Evolutionary conservation across 2,888 invertebrate genomes (phyloP).

Genomic region (Conchocele bisecta): DNA sequence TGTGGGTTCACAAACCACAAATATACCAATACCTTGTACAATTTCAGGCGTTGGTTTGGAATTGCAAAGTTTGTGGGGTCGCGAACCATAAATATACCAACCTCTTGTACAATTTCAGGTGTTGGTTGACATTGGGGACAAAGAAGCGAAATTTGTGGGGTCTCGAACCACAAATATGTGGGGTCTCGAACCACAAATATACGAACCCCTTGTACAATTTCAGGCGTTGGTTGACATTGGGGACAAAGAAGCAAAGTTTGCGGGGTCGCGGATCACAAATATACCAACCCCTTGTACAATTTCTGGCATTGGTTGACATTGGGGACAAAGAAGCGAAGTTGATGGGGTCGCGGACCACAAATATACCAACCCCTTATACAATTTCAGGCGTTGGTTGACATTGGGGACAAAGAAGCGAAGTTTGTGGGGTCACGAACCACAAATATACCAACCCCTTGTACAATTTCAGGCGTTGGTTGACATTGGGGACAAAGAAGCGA

Average conservation of each 20-base stretch:
- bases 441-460: no score
- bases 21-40: no score
- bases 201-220: no score
- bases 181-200: no score
- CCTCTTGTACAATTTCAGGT: conserved; percentile 87
- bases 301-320: conserved; percentile 94
- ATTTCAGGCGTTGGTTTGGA: no score
- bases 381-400: conserved; percentile 93
- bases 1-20: no score
- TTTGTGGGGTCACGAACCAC: conserved; percentile 95
- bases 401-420: conserved; percentile 94
- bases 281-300: no score
- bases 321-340: conserved; percentile 95
- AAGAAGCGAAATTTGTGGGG: conserved; percentile 92
- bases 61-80: no score
- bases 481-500: conserved; percentile 94
- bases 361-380: no score
- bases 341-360: conserved; percentile 93
- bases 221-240: conserved; percentile 96
- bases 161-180: no score
- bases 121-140: conserved; percentile 96
- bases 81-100: no score
- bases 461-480: conserved; percentile 93
- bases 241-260: conserved; percentile 93
- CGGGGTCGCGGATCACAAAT: conserved; percentile 94